Conservation (phyloP, 2,113 vertebrate species). For the Sinocyclocheilus grahami region DNA sequence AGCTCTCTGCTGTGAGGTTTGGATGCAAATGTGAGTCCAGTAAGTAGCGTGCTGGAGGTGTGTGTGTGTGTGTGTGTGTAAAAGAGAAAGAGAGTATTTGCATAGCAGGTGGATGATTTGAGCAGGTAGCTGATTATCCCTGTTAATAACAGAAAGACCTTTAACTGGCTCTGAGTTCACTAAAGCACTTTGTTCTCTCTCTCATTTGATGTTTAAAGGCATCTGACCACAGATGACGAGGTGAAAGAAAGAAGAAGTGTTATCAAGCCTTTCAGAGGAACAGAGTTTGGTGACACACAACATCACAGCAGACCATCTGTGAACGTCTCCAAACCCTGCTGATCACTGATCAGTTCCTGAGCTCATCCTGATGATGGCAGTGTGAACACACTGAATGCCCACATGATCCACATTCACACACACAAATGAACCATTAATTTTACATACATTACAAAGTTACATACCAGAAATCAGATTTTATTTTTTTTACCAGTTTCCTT, state of each 20-base stretch:
- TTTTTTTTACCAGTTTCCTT: not conserved
- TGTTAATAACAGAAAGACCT: slow-evolving; percentile 27
- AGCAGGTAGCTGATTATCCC: not conserved
- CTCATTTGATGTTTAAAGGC: not conserved
- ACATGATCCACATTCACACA: not conserved
- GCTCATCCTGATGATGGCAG: not conserved
- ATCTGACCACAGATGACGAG: not conserved
- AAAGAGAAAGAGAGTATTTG: slow-evolving; percentile 28
- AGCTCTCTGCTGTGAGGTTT: slow-evolving; percentile 51
- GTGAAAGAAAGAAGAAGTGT: slow-evolving; percentile 22
- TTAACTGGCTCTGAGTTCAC: not conserved
- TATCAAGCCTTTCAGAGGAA: slow-evolving; percentile 21
- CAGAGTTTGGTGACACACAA: not conserved
- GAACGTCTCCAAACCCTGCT: not conserved
- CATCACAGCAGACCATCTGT: not conserved
- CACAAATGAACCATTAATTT: not conserved
- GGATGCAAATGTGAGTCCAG: slow-evolving; percentile 54
- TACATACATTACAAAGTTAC: too few species aligned
- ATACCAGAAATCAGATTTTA: too few species aligned
- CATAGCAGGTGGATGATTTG: slow-evolving; percentile 16
- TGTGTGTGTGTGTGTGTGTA: not conserved
- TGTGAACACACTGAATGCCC: not conserved
- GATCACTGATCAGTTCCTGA: not conserved
- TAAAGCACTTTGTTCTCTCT: slow-evolving; percentile 6
- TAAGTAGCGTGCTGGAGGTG: not conserved